Conservation (phyloP, 2,888 invertebrate species). For the Biston stratarius region DNA sequence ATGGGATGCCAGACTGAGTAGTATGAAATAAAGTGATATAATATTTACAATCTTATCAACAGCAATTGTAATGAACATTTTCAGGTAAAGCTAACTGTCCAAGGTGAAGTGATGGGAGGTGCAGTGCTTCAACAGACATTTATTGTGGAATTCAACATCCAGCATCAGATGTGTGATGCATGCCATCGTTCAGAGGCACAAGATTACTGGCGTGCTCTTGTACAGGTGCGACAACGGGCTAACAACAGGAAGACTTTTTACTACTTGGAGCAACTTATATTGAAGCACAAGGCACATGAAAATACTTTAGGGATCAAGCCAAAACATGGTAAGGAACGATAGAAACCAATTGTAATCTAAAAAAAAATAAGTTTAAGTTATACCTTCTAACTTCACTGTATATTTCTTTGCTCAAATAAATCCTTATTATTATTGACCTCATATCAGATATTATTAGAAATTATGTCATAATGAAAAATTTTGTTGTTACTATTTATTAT, state of each 20-base stretch:
- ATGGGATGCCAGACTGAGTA: too few species aligned
- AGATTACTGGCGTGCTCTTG: conserved; percentile 98
- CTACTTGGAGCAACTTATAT: conserved; percentile 98
- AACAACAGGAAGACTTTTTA: conserved; percentile 99
- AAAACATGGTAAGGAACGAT: conserved; percentile 87
- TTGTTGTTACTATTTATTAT: too few species aligned
- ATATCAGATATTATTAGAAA: too few species aligned
- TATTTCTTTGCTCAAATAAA: not conserved
- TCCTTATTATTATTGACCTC: too few species aligned
- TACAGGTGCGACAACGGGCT: conserved; percentile 94
- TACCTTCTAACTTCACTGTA: not conserved
- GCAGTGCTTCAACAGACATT: conserved; percentile 97
- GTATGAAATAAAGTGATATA: not conserved
- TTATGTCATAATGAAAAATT: too few species aligned
- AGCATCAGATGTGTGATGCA: conserved; percentile 98
- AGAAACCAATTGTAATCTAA: not conserved
- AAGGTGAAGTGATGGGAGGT: conserved; percentile 97
- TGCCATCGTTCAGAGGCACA: conserved; percentile 99
- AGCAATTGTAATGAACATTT: conserved; percentile 28
- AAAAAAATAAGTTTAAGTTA: too few species aligned
- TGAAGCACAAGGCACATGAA: conserved; percentile 97
- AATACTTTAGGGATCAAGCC: conserved; percentile 96
- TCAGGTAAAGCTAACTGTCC: conserved; percentile 95
- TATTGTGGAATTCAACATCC: conserved; percentile 96
- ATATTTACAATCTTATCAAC: not conserved